Percentiles rank a stretch among this genome's conserved stretches.
These are phyloP conservation scores for Acleris emargana DNA, from an alignment of 2,888 invertebrate species.

Conservation along the genomic window DNA sequence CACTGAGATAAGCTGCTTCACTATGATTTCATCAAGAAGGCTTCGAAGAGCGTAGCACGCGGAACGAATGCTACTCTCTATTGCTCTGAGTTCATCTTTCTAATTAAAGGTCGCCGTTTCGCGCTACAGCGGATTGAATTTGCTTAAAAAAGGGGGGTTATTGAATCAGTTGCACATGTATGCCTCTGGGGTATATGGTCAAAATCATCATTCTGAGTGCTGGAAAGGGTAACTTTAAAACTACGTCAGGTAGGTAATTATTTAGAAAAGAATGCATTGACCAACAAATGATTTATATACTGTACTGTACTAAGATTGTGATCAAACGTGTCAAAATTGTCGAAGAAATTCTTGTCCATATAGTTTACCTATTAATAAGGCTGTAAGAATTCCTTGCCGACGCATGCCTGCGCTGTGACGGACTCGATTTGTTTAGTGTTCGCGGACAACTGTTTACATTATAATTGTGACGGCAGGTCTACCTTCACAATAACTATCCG, in stretches of 20 bases:
- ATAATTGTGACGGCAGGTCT: not conserved
- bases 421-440: slow-evolving; percentile 14
- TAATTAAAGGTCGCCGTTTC: too few relatives aligned
- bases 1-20: not conserved
- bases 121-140: too few relatives aligned
- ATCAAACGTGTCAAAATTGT: too few relatives aligned
- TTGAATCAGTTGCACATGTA: too few relatives aligned
- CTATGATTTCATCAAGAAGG: not conserved
- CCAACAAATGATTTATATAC: too few relatives aligned
- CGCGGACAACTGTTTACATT: slow-evolving; percentile 17
- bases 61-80: not conserved
- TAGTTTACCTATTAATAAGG: slow-evolving; percentile 10
- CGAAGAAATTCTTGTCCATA: not conserved
- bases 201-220: too few relatives aligned
- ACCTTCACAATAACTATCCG: slow-evolving; percentile 3
- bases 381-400: slow-evolving; percentile 17
- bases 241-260: too few relatives aligned
- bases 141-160: too few relatives aligned
- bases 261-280: too few relatives aligned
- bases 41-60: not conserved
- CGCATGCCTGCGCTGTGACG: slow-evolving; percentile 5
- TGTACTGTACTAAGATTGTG: too few relatives aligned
- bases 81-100: not conserved
- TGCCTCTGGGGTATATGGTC: too few relatives aligned
- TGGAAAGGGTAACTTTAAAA: too few relatives aligned